Conservation (phyloP, 2,113 vertebrate genomes). For the Gymnarchus niloticus region DNA sequence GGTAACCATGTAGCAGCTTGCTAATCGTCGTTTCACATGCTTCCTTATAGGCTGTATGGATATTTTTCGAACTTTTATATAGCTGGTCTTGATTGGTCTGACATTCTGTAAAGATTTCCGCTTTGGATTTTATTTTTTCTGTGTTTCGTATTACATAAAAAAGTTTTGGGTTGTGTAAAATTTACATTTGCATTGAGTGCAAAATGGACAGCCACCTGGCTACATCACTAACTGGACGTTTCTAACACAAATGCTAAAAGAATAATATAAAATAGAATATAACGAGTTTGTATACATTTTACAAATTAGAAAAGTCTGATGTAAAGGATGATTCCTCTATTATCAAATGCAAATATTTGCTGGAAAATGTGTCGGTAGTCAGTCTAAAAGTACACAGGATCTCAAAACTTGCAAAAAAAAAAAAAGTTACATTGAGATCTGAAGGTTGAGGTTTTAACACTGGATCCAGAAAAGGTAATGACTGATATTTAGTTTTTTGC, state of each 20-base stretch:
- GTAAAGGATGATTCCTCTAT: neutral
- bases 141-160: neutral
- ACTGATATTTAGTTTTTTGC: neutral
- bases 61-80: neutral
- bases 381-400: neutral
- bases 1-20: conserved; percentile 15
- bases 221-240: neutral
- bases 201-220: neutral
- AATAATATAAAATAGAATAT: neutral
- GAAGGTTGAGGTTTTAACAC: neutral
- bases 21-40: neutral
- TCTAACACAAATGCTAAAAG: neutral
- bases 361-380: neutral
- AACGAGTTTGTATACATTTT: neutral
- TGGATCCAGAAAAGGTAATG: neutral
- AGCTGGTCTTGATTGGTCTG: neutral
- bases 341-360: neutral
- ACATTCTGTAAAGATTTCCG: conserved; percentile 10
- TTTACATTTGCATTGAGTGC: neutral
- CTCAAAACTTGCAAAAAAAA: neutral
- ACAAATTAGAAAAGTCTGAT: neutral
- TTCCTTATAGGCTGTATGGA: neutral
- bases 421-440: no score
- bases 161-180: neutral
- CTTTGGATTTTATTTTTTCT: neutral